Conservation (phyloP, 2,113 vertebrate species). For the Cyprinodon brontotheroides region DNA sequence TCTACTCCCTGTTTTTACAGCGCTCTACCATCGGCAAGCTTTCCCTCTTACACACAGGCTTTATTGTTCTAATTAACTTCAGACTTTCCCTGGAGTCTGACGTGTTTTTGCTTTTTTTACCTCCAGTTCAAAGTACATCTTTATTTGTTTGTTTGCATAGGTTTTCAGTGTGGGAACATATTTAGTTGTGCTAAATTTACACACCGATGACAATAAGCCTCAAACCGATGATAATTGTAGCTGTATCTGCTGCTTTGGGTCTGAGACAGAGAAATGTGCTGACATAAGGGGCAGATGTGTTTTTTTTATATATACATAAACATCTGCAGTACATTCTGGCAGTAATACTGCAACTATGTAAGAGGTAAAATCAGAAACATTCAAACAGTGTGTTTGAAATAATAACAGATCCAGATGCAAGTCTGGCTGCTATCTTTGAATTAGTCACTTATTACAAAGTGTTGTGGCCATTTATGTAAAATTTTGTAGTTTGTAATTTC, state of each 20-base stretch:
- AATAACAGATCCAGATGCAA: not conserved
- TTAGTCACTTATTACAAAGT: too few relatives aligned
- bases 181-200: conserved; percentile 16
- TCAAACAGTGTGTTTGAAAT: not conserved
- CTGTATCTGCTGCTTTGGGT: not conserved
- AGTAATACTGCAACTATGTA: not conserved
- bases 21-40: conserved; percentile 10
- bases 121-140: conserved; percentile 23
- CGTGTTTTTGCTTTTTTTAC: not conserved
- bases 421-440: not conserved
- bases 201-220: conserved; percentile 6
- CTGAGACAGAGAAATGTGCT: not conserved
- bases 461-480: too few relatives aligned
- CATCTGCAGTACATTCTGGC: not conserved
- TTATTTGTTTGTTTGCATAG: conserved; percentile 27
- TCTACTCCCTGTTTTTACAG: conserved; percentile 55
- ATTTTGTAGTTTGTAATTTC: too few relatives aligned
- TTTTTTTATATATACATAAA: not conserved
- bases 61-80: conserved; percentile 26
- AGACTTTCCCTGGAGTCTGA: conserved; percentile 14
- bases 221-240: not conserved
- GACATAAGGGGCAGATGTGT: not conserved
- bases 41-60: conserved; percentile 24
- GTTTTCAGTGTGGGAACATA: conserved; percentile 10
- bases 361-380: not conserved